Evolutionary conservation across 2,888 invertebrate genomes (phyloP).

Genomic region (Trypoxylon attenuatum): DNA sequence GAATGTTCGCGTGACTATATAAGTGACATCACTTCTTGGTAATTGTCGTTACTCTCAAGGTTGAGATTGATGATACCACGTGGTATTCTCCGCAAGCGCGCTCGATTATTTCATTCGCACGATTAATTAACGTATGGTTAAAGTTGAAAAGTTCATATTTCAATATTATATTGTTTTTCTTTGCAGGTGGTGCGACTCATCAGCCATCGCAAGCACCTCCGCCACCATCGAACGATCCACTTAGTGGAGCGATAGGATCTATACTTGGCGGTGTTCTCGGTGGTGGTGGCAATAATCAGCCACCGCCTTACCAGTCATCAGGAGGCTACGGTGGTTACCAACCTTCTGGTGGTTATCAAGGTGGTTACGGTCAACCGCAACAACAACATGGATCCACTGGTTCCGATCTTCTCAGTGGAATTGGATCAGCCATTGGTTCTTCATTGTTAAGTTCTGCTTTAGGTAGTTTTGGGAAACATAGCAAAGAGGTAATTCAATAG

Average conservation of each 20-base stretch:
- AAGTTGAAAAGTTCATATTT: too few relatives aligned
- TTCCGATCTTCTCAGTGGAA: slow-evolving; percentile 64
- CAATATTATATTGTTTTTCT: neutral
- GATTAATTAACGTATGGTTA: too few relatives aligned
- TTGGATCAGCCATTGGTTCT: slow-evolving; percentile 65
- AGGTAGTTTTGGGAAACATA: slow-evolving; percentile 64
- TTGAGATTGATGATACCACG: slow-evolving; percentile 6
- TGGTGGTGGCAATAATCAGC: slow-evolving; percentile 55
- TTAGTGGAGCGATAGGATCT: slow-evolving; percentile 64
- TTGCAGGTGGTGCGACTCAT: slow-evolving; percentile 31
- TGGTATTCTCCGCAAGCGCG: too few relatives aligned
- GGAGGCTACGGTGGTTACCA: slow-evolving; percentile 61
- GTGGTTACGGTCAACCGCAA: slow-evolving; percentile 41
- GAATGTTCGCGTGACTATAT: slow-evolving; percentile 22
- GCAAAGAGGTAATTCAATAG: slow-evolving; percentile 64
- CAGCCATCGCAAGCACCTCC: slow-evolving; percentile 32
- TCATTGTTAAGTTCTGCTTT: slow-evolving; percentile 67
- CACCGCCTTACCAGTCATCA: slow-evolving; percentile 61
- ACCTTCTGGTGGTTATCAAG: slow-evolving; percentile 53
- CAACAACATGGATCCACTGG: slow-evolving; percentile 39
- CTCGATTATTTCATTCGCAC: too few relatives aligned
- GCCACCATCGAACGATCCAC: slow-evolving; percentile 55
- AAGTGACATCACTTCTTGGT: slow-evolving; percentile 45
- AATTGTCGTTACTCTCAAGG: slow-evolving; percentile 42
- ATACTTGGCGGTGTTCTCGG: slow-evolving; percentile 68